These are phyloP conservation scores for Nasonovia ribisnigri DNA, from an alignment of 2,888 invertebrate genomes.

Conservation along the genomic window DNA sequence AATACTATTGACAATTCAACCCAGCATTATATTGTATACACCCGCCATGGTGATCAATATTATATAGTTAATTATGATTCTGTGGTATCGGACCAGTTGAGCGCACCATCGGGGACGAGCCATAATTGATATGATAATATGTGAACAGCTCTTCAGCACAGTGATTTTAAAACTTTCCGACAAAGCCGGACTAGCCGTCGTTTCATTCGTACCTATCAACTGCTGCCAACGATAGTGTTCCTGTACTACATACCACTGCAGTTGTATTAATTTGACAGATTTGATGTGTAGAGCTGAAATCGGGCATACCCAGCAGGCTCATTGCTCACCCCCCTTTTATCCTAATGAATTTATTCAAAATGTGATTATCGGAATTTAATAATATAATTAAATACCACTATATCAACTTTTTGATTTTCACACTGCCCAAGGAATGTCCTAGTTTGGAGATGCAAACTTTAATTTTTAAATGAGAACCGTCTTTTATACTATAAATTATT, in stretches of 20 bases:
- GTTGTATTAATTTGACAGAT: too few relatives aligned
- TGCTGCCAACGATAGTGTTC: background rate
- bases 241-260: background rate
- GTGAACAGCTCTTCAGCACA: too few relatives aligned
- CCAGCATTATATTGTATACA: background rate
- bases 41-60: background rate
- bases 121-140: background rate
- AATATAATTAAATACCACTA: too few relatives aligned
- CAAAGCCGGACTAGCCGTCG: background rate
- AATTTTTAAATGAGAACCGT: too few relatives aligned
- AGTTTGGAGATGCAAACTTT: too few relatives aligned
- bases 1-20: background rate
- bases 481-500: too few relatives aligned
- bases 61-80: background rate
- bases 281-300: background rate
- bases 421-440: too few relatives aligned
- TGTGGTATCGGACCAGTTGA: background rate
- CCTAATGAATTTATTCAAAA: too few relatives aligned
- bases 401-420: too few relatives aligned
- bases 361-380: too few relatives aligned
- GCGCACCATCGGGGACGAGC: background rate
- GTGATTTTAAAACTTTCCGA: background rate
- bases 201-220: background rate
- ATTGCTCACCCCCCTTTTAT: too few relatives aligned
- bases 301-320: too few relatives aligned